phyloP scores from a whole-genome alignment of 2,113 vertebrate genomes.

The Microcebus jonahi region DNA sequence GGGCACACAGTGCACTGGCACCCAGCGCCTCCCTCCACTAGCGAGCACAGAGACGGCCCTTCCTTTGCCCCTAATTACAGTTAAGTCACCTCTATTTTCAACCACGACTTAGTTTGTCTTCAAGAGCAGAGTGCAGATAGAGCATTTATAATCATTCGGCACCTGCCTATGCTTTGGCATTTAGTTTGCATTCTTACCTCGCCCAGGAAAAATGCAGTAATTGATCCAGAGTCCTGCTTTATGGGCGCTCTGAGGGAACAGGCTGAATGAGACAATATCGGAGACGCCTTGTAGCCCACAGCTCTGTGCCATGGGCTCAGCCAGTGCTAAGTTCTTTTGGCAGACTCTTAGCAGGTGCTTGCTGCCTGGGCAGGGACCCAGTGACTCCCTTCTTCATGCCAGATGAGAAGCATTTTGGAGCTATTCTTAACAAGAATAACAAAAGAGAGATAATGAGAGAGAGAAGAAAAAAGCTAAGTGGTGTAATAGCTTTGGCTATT shows the following conservation, averaged over 20 bases:
- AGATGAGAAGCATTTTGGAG: too few relatives aligned
- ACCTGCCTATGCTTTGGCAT: fast-evolving
- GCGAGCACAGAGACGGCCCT: not conserved
- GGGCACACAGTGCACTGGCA: too few relatives aligned
- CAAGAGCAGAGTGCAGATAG: too few relatives aligned
- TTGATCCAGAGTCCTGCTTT: not conserved
- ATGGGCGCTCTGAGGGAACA: not conserved
- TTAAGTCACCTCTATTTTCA: too few relatives aligned
- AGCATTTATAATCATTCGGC: not conserved
- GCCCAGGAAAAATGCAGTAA: fast-evolving
- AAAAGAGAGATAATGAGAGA: too few relatives aligned
- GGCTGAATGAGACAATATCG: not conserved
- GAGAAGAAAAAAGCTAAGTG: not conserved
- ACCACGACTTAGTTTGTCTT: too few relatives aligned
- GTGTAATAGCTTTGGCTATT: not conserved
- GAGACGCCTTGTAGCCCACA: fast-evolving
- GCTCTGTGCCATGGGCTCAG: not conserved
- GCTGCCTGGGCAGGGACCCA: not conserved
- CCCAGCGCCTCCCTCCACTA: too few relatives aligned
- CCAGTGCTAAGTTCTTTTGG: not conserved
- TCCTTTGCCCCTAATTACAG: not conserved
- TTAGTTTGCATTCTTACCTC: not conserved
- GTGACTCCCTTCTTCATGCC: not conserved
- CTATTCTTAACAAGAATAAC: too few relatives aligned
- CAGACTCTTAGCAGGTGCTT: not conserved